Evolutionary conservation across 2,888 invertebrate species (phyloP).

Genomic region (Pseudoips prasinana): DNA sequence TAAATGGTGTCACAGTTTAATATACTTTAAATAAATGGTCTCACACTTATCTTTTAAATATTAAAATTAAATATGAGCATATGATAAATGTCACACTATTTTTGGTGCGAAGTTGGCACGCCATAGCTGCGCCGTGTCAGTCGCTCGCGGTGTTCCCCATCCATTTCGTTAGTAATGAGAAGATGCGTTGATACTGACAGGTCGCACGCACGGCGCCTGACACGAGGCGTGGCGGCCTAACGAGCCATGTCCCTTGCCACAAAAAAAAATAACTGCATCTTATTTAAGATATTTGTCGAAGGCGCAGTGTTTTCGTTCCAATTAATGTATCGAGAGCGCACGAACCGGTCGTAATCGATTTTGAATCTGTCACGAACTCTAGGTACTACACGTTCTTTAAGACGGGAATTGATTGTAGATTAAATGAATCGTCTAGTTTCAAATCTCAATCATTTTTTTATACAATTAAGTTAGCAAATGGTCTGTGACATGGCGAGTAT

Average conservation of each 20-base stretch:
- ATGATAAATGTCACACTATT: slow-evolving; percentile 37
- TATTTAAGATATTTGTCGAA: slow-evolving; percentile 56
- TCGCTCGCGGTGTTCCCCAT: slow-evolving; percentile 44
- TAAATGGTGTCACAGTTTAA: no score
- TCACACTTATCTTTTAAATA: no score
- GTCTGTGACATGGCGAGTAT: no score
- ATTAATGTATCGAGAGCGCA: slow-evolving; percentile 65
- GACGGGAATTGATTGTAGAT: slow-evolving; percentile 47
- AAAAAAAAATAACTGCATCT: slow-evolving; percentile 35
- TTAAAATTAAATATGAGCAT: slow-evolving; percentile 14
- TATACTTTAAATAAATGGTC: no score
- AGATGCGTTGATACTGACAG: slow-evolving; percentile 56
- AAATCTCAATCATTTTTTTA: no score
- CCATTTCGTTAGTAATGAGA: slow-evolving; percentile 55
- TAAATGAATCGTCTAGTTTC: slow-evolving; percentile 31
- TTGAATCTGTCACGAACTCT: slow-evolving; percentile 54
- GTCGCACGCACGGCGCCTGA: slow-evolving; percentile 34
- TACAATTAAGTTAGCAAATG: no score
- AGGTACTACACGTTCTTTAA: slow-evolving; percentile 41
- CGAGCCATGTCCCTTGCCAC: slow-evolving; percentile 44
- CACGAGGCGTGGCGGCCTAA: slow-evolving; percentile 47
- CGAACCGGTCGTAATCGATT: slow-evolving; percentile 60
- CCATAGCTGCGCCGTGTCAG: neutral
- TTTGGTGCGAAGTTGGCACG: slow-evolving; percentile 31
- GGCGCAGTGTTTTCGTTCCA: slow-evolving; percentile 54